A percentile compares a stretch with the other conserved stretches of the same genome.
phyloP scores from a whole-genome alignment of 2,888 invertebrate species.

The Thymelicus lineola region DNA sequence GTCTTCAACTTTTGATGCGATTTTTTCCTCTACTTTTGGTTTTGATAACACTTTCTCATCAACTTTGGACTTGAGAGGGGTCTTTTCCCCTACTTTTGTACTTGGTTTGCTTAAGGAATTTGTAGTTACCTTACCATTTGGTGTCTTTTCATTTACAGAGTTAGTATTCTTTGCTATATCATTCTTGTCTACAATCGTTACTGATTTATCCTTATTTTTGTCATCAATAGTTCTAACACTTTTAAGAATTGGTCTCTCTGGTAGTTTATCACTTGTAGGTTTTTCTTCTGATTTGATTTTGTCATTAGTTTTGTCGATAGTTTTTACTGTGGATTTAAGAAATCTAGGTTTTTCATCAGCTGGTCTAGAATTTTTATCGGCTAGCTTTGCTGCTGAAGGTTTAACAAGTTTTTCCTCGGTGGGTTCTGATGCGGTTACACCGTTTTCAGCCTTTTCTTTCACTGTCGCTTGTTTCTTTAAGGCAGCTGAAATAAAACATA shows the following conservation, averaged over 20 bases:
- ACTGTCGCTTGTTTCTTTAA: slow-evolving; percentile 78
- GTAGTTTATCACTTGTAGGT: slow-evolving; percentile 55
- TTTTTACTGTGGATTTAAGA: slow-evolving; percentile 60
- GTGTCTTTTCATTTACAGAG: slow-evolving; percentile 47
- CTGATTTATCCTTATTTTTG: slow-evolving; percentile 75
- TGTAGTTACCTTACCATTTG: slow-evolving; percentile 57
- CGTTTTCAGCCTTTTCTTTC: slow-evolving; percentile 74
- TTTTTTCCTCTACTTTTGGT: slow-evolving; percentile 49
- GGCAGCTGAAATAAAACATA: slow-evolving; percentile 62
- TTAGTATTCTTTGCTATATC: slow-evolving; percentile 46
- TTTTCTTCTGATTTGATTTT: slow-evolving; percentile 60
- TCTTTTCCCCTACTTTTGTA: slow-evolving; percentile 37
- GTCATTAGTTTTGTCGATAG: slow-evolving; percentile 49
- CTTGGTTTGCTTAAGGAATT: slow-evolving; percentile 45
- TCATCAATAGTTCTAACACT: slow-evolving; percentile 77
- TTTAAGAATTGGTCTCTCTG: slow-evolving; percentile 66
- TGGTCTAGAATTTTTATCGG: slow-evolving; percentile 62
- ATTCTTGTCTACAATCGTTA: slow-evolving; percentile 73
- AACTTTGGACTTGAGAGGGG: slow-evolving; percentile 17
- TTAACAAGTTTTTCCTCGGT: slow-evolving; percentile 74
- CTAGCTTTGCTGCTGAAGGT: slow-evolving; percentile 72
- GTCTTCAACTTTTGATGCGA: slow-evolving; percentile 46
- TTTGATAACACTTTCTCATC: slow-evolving; percentile 36
- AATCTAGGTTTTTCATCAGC: slow-evolving; percentile 72
- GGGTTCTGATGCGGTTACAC: slow-evolving; percentile 55